A percentile compares a stretch with the other conserved stretches of the same genome.
phyloP scores from a whole-genome alignment of 2,113 vertebrate species.

The Oryzias curvinotus region DNA sequence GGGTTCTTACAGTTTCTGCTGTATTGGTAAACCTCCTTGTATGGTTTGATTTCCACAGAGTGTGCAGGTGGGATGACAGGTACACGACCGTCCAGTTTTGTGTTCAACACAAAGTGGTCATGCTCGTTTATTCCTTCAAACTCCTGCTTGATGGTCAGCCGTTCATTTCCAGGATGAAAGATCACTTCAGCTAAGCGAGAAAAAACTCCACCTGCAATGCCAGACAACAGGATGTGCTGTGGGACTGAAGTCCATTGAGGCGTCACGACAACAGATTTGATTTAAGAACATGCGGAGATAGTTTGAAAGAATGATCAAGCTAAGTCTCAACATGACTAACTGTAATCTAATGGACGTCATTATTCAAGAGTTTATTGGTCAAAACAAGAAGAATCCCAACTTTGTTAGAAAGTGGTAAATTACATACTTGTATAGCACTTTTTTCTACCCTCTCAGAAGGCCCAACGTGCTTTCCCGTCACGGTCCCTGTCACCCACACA shows the following conservation, averaged over 20 bases:
- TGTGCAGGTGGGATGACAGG: conserved; percentile 78
- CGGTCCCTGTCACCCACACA: no score
- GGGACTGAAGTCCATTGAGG: neutral
- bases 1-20: conserved; percentile 78
- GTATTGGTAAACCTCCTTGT: conserved; percentile 89
- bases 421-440: no score
- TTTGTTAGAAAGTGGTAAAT: no score
- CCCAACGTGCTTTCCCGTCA: no score
- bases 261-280: neutral
- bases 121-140: conserved; percentile 92
- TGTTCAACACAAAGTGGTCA: conserved; percentile 89
- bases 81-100: conserved; percentile 85
- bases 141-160: conserved; percentile 83
- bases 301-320: no score
- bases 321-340: no score
- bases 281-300: neutral
- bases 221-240: neutral
- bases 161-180: conserved; percentile 84
- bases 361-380: no score
- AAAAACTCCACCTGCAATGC: conserved; percentile 84
- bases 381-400: no score
- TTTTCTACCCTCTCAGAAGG: no score
- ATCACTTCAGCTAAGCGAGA: conserved; percentile 85
- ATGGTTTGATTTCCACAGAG: conserved; percentile 83
- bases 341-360: no score